These are phyloP conservation scores for Agonopterix alstromeriana DNA, from an alignment of 2,888 invertebrate genomes.

Conservation along the genomic window DNA sequence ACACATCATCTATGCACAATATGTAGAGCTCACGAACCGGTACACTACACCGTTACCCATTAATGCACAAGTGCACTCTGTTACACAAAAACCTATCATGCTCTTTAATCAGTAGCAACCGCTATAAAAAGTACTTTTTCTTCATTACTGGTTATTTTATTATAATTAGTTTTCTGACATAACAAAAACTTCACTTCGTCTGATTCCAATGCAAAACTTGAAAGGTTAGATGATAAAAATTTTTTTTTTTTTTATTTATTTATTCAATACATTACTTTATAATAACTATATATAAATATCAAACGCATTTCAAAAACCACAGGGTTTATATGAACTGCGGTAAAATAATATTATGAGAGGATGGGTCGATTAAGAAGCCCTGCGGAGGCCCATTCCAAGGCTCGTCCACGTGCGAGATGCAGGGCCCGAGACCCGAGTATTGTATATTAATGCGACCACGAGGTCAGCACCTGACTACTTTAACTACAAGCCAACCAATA, in stretches of 20 bases:
- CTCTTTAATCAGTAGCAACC: not conserved
- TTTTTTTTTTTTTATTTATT: no score
- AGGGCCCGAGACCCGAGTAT: slow-evolving; percentile 24
- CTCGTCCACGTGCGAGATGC: slow-evolving; percentile 29
- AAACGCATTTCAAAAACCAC: no score
- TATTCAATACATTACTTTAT: no score
- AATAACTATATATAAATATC: no score
- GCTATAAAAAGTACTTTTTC: not conserved
- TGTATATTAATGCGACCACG: slow-evolving; percentile 36
- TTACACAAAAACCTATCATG: slow-evolving; percentile 6
- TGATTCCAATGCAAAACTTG: no score
- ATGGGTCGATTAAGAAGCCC: not conserved
- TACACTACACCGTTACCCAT: slow-evolving; percentile 9
- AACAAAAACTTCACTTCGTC: no score
- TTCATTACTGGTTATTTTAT: no score
- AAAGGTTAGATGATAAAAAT: no score
- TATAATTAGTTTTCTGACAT: no score
- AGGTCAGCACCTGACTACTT: slow-evolving; percentile 33
- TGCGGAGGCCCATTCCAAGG: slow-evolving; percentile 10
- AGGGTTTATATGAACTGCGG: no score
- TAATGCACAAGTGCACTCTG: slow-evolving; percentile 11
- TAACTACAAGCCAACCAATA: not conserved
- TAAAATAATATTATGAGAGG: no score
- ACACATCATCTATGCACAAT: slow-evolving; percentile 1
- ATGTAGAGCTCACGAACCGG: slow-evolving; percentile 6